Conservation (phyloP, 2,113 vertebrate genomes). For the Grammomys dolichurus region DNA sequence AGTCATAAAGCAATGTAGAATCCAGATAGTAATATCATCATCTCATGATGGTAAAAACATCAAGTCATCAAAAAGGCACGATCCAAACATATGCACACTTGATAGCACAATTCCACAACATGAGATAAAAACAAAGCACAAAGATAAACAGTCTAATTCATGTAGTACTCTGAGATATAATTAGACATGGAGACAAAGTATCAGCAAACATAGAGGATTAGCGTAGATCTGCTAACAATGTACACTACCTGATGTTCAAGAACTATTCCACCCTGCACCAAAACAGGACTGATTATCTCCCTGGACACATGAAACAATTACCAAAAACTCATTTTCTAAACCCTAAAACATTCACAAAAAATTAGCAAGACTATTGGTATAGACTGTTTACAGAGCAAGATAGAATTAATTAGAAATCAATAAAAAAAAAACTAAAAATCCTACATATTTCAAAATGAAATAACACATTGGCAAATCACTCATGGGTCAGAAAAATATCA, state of each 20-base stretch:
- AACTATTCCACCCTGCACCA: not conserved
- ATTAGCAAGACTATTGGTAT: not conserved
- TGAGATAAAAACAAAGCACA: conserved; percentile 7
- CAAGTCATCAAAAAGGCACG: not conserved
- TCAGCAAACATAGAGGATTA: not conserved
- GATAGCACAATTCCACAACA: not conserved
- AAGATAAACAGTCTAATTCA: not conserved
- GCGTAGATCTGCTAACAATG: not conserved
- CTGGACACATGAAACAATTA: not conserved
- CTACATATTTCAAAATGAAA: not conserved
- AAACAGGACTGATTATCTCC: not conserved
- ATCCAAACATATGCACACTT: not conserved
- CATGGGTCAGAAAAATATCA: not conserved
- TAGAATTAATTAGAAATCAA: conserved; percentile 2
- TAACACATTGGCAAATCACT: not conserved
- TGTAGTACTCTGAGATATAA: not conserved
- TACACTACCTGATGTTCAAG: not conserved
- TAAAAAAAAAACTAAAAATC: not conserved
- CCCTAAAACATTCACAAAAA: not conserved
- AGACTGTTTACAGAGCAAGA: not conserved
- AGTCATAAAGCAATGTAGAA: not conserved
- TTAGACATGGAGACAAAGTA: not conserved
- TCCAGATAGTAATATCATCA: not conserved
- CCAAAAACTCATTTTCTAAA: not conserved
- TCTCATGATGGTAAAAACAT: not conserved